Evolutionary conservation across 2,888 invertebrate species (phyloP).

Genomic region (Sipha maydis): DNA sequence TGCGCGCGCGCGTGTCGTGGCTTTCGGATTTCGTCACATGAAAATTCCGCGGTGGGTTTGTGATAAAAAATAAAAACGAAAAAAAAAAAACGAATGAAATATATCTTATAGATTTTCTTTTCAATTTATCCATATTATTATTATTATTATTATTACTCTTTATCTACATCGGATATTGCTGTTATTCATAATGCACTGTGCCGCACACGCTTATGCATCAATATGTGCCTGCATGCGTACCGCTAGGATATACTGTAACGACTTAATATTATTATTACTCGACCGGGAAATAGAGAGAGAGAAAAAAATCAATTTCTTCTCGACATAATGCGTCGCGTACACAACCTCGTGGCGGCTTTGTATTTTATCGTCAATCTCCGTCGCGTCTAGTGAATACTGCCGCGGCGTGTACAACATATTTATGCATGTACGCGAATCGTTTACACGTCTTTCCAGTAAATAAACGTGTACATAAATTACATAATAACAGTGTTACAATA

Average conservation of each 20-base stretch:
- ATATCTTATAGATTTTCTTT: background rate
- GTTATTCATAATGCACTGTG: background rate
- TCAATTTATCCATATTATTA: too few species aligned
- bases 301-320: slow-evolving; percentile 12
- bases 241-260: background rate
- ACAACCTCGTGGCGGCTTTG: background rate
- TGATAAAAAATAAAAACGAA: background rate
- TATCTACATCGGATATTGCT: background rate
- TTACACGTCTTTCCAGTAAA: background rate
- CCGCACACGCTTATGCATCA: background rate
- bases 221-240: background rate
- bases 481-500: background rate
- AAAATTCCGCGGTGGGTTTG: background rate
- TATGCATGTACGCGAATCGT: too few species aligned
- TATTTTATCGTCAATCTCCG: background rate
- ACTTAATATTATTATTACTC: background rate
- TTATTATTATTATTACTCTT: background rate
- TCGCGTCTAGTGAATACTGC: background rate
- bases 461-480: background rate
- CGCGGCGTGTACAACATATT: too few species aligned
- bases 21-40: slow-evolving; percentile 27
- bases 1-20: background rate
- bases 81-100: background rate
- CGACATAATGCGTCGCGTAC: background rate
- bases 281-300: background rate